Evolutionary conservation across 2,113 vertebrate species (phyloP).

Genomic region (Bubo scandiacus): DNA sequence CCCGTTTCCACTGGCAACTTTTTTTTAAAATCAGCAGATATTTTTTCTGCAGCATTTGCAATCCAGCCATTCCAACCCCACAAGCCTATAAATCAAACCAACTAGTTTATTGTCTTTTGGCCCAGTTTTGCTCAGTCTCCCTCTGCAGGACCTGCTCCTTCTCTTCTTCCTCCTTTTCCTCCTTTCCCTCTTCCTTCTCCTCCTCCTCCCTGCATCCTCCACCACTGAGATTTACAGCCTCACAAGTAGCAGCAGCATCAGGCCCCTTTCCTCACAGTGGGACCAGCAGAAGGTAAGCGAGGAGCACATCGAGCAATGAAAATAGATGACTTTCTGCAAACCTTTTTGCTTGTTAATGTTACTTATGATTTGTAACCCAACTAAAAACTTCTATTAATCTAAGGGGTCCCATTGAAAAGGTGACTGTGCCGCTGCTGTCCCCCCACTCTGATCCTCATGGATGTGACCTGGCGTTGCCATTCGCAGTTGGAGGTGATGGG

Average conservation of each 20-base stretch:
- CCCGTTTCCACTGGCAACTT: background rate
- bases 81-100: background rate
- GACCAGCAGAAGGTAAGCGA: background rate
- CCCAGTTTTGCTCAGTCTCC: background rate
- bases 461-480: rapidly evolving
- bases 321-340: background rate
- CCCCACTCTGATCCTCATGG: rapidly evolving
- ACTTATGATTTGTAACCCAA: background rate
- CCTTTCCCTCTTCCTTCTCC: background rate
- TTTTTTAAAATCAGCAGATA: background rate
- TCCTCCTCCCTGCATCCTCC: background rate
- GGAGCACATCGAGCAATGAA: background rate
- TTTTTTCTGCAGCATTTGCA: conserved; percentile 36
- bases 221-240: background rate
- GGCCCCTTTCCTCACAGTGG: background rate
- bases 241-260: background rate
- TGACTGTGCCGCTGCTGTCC: background rate
- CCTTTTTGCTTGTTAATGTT: background rate
- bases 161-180: background rate
- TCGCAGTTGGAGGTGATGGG: background rate
- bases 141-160: background rate
- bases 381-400: background rate
- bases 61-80: background rate
- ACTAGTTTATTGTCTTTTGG: background rate
- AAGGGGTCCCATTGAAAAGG: background rate